Conservation (phyloP, 2,797 vertebrate genomes). For the Aldrovandia affinis region DNA sequence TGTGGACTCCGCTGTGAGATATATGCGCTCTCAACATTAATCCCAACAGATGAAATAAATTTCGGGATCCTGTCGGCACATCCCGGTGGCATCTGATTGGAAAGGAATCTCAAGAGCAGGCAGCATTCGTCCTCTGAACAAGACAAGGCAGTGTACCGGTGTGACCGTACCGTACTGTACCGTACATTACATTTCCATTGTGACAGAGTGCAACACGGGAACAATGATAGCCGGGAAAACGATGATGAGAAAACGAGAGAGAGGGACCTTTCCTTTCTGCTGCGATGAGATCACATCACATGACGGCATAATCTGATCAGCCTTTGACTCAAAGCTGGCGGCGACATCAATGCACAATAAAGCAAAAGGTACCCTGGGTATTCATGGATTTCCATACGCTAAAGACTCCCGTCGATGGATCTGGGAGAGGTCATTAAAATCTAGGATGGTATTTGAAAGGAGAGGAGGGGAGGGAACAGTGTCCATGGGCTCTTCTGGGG, state of each 20-base stretch:
- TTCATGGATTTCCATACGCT: neutral
- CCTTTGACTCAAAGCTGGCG: neutral
- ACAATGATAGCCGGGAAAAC: neutral
- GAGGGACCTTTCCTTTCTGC: neutral
- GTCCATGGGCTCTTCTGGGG: neutral
- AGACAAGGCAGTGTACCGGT: neutral
- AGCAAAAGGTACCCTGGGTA: neutral
- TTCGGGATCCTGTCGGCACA: neutral
- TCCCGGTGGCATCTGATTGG: neutral
- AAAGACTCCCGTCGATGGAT: neutral
- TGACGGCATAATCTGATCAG: slow-evolving; percentile 3
- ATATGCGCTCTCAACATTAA: neutral
- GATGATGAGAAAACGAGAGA: neutral
- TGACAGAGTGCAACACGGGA: neutral
- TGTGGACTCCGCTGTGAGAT: neutral
- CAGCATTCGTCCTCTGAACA: neutral
- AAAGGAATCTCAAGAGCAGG: neutral
- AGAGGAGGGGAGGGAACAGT: neutral
- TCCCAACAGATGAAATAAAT: neutral
- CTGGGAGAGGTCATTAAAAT: neutral
- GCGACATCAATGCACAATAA: neutral
- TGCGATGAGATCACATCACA: neutral
- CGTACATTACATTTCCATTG: neutral
- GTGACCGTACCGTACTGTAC: neutral
- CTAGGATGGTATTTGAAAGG: neutral